Evolutionary conservation across 1,140 invertebrate species (phyloP), one percentile per base, ranked within the genome.

Genomic region (Gryllus bimaculatus): DNA sequence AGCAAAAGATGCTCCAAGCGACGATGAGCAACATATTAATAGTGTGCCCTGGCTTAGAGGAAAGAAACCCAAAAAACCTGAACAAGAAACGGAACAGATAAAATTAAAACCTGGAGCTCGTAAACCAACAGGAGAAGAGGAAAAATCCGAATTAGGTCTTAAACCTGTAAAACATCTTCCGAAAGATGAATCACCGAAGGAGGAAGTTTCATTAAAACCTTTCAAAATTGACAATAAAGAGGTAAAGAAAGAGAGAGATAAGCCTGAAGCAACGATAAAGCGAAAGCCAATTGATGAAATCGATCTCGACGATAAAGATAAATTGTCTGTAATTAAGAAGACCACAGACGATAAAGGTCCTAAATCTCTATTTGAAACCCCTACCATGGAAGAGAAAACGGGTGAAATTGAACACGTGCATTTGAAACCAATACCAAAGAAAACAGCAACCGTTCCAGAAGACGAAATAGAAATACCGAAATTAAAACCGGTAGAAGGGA

Each of bases 401-500:
- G n/a, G n/a, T n/a, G n/a, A n/a, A n/a, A n/a, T n/a, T n/a, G n/a
- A n/a, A n/a, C n/a, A n/a, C n/a, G n/a, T n/a, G n/a, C n/a, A n/a
- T n/a, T n/a, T n/a, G n/a, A 80, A 81, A 76, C 66, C 77, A 47
- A 75, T 77, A 75, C 66, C 73, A 48, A 77, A 79, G 76, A 75
- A 86, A 79, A n/a, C n/a, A n/a, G n/a, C n/a, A n/a, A 84, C 87
- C 77, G 83, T 84, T 76, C 81, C 83, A 18, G 79, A 83, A 79
- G 82, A 84, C 49, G 81, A 82, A 79, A 54, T 75, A 48, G 78
- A 82, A 48, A 21, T 10, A 21, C 74, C 83, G 80, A 48, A 82
- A 73, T 84, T 87, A 81, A 84, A 86, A 80, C 80, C n/a, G n/a
- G n/a, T n/a, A n/a, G n/a, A n/a, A n/a, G n/a, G n/a, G n/a, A n/a